phyloP scores from a whole-genome alignment of 1,140 invertebrate species.

The Drosophila orena region DNA sequence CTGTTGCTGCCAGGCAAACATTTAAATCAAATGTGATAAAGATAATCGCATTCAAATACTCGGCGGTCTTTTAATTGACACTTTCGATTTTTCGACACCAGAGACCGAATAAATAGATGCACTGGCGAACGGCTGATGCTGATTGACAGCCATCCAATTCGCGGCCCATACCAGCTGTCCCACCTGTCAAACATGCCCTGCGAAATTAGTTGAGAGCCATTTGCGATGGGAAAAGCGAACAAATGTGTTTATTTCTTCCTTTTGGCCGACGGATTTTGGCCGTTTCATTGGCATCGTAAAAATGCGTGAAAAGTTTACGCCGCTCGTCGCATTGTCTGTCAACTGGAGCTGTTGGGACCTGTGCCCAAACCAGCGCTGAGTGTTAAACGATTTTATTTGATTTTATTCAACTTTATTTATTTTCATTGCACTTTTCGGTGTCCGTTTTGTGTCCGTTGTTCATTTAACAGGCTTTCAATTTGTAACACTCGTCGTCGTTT shows the following conservation, averaged over 20 bases:
- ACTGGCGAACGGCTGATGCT: conserved; percentile 33
- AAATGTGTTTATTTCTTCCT: conserved; percentile 32
- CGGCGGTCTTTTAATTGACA: conserved; percentile 71
- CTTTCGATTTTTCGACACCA: conserved; percentile 64
- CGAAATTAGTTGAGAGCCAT: conserved; percentile 71
- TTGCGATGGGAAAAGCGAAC: conserved; percentile 45
- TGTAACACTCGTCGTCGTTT: conserved; percentile 52
- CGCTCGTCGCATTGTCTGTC: conserved; percentile 69
- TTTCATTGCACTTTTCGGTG: conserved; percentile 69
- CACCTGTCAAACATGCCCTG: conserved; percentile 60
- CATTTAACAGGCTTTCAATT: conserved; percentile 69
- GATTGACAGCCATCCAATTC: conserved; percentile 47
- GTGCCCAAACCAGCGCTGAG: conserved; percentile 13
- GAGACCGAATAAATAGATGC: conserved; percentile 35
- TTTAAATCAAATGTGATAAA: neutral
- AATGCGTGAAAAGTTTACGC: conserved; percentile 63
- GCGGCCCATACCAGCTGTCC: conserved; percentile 27
- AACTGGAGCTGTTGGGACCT: conserved; percentile 26
- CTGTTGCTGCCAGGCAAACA: neutral
- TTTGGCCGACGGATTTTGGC: conserved; percentile 16
- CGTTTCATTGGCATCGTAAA: conserved; percentile 12
- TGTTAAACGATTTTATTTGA: conserved; percentile 70
- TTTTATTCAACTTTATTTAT: conserved; percentile 56
- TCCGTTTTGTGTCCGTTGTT: conserved; percentile 45
- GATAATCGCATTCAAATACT: conserved; percentile 23